A percentile compares a stretch with the other conserved stretches of the same genome.
Evolutionary conservation across 2,113 vertebrate species (phyloP).

Genomic region (Coptodon rendalli): DNA sequence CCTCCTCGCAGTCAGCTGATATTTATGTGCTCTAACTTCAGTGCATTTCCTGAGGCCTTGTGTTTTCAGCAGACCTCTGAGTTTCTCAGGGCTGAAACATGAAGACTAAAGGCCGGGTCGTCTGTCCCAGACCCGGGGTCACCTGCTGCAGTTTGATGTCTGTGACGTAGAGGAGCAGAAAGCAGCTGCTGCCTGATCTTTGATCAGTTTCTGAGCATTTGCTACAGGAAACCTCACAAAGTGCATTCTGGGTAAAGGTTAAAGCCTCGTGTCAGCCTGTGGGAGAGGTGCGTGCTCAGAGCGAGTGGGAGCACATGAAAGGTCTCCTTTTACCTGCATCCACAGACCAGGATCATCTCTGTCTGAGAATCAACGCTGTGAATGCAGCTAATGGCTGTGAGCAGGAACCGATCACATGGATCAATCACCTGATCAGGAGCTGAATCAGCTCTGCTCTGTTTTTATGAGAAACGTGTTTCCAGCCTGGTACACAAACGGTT

Average conservation of each 20-base stretch:
- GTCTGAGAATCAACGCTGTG: neutral
- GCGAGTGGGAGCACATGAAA: fast-evolving
- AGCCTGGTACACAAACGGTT: neutral
- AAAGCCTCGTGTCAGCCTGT: neutral
- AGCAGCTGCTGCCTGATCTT: neutral
- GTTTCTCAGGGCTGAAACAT: neutral
- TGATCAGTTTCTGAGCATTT: neutral
- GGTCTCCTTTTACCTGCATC: neutral
- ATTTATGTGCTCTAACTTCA: neutral
- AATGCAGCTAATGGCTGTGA: neutral
- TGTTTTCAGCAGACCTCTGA: neutral
- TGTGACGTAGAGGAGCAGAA: neutral
- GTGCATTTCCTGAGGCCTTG: neutral
- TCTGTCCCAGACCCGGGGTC: neutral
- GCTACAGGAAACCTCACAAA: neutral
- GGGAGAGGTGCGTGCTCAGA: neutral
- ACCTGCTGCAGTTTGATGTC: neutral
- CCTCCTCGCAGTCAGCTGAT: neutral
- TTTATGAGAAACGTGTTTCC: neutral
- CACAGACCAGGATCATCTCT: neutral
- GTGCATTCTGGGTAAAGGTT: neutral
- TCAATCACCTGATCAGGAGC: neutral
- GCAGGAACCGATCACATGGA: neutral
- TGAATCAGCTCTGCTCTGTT: neutral
- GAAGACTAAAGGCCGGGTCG: neutral